These are phyloP conservation scores for Drosophila tristis DNA, from an alignment of 1,140 invertebrate genomes.

Conservation along the genomic window DNA sequence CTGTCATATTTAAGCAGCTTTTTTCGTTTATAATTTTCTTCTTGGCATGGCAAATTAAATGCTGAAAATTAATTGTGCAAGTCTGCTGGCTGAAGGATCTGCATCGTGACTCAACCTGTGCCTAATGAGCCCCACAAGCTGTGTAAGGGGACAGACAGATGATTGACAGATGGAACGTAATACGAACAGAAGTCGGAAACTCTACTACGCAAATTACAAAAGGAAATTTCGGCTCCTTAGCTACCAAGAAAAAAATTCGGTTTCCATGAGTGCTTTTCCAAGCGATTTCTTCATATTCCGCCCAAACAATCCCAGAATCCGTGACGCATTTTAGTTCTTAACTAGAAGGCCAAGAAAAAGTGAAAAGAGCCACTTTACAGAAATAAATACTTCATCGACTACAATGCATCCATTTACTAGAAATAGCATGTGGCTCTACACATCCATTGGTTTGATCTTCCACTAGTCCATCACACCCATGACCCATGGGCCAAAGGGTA, in stretches of 20 bases:
- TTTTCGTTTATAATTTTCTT: constrained; percentile 25
- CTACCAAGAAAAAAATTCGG: constrained; percentile 3
- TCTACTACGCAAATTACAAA: not conserved
- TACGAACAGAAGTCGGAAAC: not conserved
- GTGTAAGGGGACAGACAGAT: not conserved
- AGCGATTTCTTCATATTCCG: constrained; percentile 10
- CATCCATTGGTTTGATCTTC: constrained; percentile 1
- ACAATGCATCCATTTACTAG: not conserved
- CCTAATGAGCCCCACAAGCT: constrained; percentile 3
- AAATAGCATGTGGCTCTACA: not conserved
- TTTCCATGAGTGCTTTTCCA: constrained; percentile 16
- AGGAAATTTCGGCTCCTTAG: not conserved
- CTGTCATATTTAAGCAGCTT: constrained; percentile 59
- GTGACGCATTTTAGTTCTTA: constrained; percentile 55
- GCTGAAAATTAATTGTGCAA: constrained; percentile 66
- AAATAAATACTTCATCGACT: constrained; percentile 11
- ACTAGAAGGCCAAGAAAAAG: constrained; percentile 36
- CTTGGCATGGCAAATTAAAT: constrained; percentile 66
- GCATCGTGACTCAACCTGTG: not conserved
- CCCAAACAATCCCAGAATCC: constrained; percentile 42
- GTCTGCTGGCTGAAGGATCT: constrained; percentile 46
- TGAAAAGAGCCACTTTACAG: constrained; percentile 40
- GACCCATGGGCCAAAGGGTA: not conserved
- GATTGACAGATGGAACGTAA: constrained; percentile 27
- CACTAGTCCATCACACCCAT: too few relatives aligned